Conservation (phyloP, 2,113 vertebrate species). For the Psettodes erumei region DNA sequence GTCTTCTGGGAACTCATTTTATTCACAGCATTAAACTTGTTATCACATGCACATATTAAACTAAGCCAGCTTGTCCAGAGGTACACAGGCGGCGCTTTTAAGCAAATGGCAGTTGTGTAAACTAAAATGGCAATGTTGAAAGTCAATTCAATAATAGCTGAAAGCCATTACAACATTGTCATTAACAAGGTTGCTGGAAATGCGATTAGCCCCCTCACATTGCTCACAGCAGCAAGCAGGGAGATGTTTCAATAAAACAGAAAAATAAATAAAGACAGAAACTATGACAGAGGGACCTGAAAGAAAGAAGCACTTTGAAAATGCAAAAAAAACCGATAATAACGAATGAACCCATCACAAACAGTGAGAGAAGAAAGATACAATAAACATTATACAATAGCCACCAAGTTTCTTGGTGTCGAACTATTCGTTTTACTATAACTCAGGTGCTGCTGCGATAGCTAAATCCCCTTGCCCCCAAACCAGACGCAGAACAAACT, state of each 20-base stretch:
- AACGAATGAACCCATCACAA: slow-evolving; percentile 15
- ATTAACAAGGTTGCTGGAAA: slow-evolving; percentile 75
- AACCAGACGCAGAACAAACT: slow-evolving; percentile 10
- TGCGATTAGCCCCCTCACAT: slow-evolving; percentile 76
- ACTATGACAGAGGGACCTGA: slow-evolving; percentile 28
- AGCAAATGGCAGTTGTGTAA: slow-evolving; percentile 67
- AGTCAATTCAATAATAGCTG: slow-evolving; percentile 63
- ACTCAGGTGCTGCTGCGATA: slow-evolving; percentile 1
- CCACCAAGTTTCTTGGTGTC: background rate
- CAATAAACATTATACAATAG: background rate
- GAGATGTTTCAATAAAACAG: slow-evolving; percentile 48
- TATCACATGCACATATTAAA: slow-evolving; percentile 63
- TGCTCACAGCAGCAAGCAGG: slow-evolving; percentile 59
- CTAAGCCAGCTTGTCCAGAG: slow-evolving; percentile 61
- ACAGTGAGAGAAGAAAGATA: background rate
- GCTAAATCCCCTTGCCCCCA: slow-evolving; percentile 6
- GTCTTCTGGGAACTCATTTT: slow-evolving; percentile 54
- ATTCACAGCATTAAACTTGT: slow-evolving; percentile 68
- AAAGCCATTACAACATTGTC: slow-evolving; percentile 73
- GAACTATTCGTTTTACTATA: background rate
- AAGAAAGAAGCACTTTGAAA: slow-evolving; percentile 7
- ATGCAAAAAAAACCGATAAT: slow-evolving; percentile 12
- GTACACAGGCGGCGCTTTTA: slow-evolving; percentile 68
- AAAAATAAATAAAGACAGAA: slow-evolving; percentile 2
- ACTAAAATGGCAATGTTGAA: slow-evolving; percentile 66